These are phyloP conservation scores for Phoxinus phoxinus DNA, from an alignment of 2,113 vertebrate genomes.

Conservation along the genomic window DNA sequence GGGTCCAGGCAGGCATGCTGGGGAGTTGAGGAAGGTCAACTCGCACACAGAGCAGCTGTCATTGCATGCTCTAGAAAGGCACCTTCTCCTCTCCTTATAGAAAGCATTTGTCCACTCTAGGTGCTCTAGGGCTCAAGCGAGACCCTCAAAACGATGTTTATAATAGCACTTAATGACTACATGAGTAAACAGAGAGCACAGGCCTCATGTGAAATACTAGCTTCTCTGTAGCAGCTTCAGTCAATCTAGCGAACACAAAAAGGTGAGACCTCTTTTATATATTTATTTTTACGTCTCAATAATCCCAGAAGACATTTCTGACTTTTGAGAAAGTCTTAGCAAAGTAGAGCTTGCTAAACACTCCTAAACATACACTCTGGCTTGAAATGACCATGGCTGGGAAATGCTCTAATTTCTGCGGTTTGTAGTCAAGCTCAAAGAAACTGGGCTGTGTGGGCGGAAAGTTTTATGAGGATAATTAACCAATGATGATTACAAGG, in stretches of 20 bases:
- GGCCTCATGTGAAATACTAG: neutral
- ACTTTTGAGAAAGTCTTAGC: neutral
- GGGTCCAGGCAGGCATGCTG: conserved; percentile 2
- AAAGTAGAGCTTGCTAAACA: neutral
- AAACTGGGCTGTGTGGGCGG: conserved; percentile 19
- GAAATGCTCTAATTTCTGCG: conserved; percentile 46
- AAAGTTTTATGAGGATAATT: conserved; percentile 50
- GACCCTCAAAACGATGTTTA: conserved; percentile 11
- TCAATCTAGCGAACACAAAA: neutral
- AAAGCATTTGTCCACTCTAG: conserved; percentile 36
- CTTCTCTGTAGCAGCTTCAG: neutral
- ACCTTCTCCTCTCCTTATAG: conserved; percentile 37
- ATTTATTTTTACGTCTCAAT: neutral
- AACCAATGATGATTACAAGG: conserved; percentile 31
- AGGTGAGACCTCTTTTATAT: neutral
- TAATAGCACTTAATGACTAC: conserved; percentile 1
- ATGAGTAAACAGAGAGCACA: neutral
- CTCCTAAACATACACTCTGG: neutral
- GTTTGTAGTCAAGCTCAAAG: conserved; percentile 48
- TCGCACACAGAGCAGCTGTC: conserved; percentile 42
- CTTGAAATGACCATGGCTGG: conserved; percentile 32
- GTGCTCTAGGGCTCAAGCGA: conserved; percentile 1
- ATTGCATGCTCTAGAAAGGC: conserved; percentile 10
- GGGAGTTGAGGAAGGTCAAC: conserved; percentile 45
- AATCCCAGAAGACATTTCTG: neutral